Evolutionary conservation across 2,113 vertebrate genomes (phyloP).

Genomic region (Colinus virginianus): DNA sequence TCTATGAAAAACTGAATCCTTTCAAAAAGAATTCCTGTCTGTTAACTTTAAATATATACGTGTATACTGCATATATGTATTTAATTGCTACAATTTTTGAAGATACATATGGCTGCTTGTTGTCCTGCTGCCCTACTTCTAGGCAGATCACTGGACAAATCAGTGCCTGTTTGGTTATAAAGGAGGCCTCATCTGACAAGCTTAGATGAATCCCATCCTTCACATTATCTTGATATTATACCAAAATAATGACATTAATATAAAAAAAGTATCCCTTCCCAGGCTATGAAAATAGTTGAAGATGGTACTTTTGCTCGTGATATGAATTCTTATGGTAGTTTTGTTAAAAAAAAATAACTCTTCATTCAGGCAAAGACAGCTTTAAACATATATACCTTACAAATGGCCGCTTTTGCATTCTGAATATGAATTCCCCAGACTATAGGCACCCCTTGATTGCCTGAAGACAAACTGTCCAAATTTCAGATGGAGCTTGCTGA

Average conservation of each 20-base stretch:
- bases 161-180: neutral
- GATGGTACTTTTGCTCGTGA: fast-evolving
- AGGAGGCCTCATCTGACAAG: neutral
- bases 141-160: neutral
- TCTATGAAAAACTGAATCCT: neutral
- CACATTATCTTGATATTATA: neutral
- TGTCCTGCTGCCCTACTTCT: neutral
- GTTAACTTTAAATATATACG: neutral
- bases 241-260: neutral
- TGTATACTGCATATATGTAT: neutral
- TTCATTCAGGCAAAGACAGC: neutral
- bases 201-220: neutral
- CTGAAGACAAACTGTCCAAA: neutral
- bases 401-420: neutral
- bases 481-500: neutral
- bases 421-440: neutral
- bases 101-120: neutral
- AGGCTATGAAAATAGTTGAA: neutral
- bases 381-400: neutral
- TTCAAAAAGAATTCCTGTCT: neutral
- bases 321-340: fast-evolving
- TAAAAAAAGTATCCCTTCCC: fast-evolving
- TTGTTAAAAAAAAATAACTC: neutral
- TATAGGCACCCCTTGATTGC: neutral
- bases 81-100: neutral